phyloP scores from a whole-genome alignment of 2,797 vertebrate genomes.

The Erethizon dorsatum region DNA sequence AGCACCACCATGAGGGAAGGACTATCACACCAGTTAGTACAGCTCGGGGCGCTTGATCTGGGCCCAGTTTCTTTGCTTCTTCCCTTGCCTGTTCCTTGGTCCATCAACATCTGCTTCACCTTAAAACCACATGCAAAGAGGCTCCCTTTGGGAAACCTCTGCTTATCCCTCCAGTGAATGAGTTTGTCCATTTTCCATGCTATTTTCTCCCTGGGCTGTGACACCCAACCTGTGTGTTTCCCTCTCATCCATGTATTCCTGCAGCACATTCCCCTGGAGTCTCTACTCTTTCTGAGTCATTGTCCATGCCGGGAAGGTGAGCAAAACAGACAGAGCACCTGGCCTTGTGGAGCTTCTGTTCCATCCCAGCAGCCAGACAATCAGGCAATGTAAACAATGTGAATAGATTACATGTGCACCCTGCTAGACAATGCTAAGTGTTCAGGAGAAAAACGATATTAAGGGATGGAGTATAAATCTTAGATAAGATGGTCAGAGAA shows the following conservation, averaged over 20 bases:
- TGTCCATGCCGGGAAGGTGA: background rate
- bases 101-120: background rate
- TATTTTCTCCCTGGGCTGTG: background rate
- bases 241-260: background rate
- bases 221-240: background rate
- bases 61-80: rapidly evolving
- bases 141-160: background rate
- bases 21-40: background rate
- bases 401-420: background rate
- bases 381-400: background rate
- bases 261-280: background rate
- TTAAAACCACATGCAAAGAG: background rate
- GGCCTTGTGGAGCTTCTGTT: background rate
- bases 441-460: no score
- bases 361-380: background rate
- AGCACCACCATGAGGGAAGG: background rate
- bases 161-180: no score
- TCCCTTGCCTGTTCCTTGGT: background rate
- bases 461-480: background rate
- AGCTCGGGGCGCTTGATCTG: rapidly evolving
- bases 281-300: background rate
- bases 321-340: no score
- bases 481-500: background rate
- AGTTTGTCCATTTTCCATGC: background rate
- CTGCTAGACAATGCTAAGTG: background rate